Conservation (phyloP, 2,888 invertebrate species). For the Onthophagus sagittarius region DNA sequence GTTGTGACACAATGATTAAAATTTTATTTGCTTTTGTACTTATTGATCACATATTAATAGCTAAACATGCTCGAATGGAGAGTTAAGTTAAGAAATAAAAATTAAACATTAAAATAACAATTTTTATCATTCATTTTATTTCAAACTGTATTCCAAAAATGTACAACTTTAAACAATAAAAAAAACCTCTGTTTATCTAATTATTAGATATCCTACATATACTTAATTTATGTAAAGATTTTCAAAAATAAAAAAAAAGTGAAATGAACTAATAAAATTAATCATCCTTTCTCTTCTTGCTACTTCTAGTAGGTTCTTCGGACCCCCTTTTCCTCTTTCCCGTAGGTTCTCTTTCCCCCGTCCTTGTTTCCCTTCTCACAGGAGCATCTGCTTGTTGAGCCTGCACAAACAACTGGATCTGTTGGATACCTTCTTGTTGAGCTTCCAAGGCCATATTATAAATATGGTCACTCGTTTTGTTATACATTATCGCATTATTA, state of each 20-base stretch:
- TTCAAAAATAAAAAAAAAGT: not conserved
- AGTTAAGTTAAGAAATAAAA: no score
- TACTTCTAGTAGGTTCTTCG: slow-evolving; percentile 34
- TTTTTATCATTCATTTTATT: not conserved
- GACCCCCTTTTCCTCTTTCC: slow-evolving; percentile 42
- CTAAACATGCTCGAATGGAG: not conserved
- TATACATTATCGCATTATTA: slow-evolving; percentile 90
- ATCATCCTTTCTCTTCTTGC: slow-evolving; percentile 44
- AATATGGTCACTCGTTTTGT: slow-evolving; percentile 78
- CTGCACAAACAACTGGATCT: slow-evolving; percentile 44
- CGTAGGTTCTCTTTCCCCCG: slow-evolving; percentile 46
- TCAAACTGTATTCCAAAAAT: not conserved
- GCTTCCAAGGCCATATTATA: slow-evolving; percentile 80
- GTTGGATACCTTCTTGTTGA: slow-evolving; percentile 69
- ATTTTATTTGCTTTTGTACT: no score
- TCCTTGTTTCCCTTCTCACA: slow-evolving; percentile 45
- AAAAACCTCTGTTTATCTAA: not conserved
- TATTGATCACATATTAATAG: not conserved
- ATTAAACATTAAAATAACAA: no score
- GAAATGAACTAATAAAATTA: slow-evolving; percentile 27
- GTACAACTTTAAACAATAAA: not conserved
- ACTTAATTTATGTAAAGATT: not conserved
- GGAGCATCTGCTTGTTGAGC: slow-evolving; percentile 43
- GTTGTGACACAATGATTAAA: no score
- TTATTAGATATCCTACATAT: slow-evolving; percentile 12